Evolutionary conservation across 2,888 invertebrate species (phyloP).

Genomic region (Heliconius ismenius): DNA sequence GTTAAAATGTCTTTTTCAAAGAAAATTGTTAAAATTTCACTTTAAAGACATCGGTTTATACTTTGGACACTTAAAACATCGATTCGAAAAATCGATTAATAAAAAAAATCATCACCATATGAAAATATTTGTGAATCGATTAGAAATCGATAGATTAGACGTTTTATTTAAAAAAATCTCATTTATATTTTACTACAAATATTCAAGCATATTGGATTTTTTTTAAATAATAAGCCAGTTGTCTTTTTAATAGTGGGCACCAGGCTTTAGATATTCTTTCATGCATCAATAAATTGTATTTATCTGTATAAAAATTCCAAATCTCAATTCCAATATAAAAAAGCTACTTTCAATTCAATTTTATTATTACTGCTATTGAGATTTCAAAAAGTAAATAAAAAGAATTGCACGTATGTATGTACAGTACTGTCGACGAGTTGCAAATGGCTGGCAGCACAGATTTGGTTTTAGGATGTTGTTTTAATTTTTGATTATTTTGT

Average conservation of each 20-base stretch:
- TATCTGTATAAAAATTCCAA: neutral
- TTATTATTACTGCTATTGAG: neutral
- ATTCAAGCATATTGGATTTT: slow-evolving; percentile 11
- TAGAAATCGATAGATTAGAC: neutral
- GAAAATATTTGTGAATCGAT: neutral
- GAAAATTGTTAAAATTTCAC: slow-evolving; percentile 1
- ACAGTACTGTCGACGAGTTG: neutral
- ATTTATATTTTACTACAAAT: neutral
- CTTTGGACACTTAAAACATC: slow-evolving; percentile 8
- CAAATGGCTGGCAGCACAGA: neutral
- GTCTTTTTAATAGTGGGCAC: neutral
- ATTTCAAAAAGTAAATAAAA: neutral
- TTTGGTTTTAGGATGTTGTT: neutral
- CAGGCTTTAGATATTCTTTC: neutral
- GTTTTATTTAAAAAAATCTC: neutral
- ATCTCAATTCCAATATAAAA: slow-evolving; percentile 1
- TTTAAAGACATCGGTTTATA: neutral
- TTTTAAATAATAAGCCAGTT: neutral
- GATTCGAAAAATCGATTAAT: slow-evolving; percentile 8
- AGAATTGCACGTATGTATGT: neutral
- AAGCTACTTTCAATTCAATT: neutral
- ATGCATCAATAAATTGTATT: slow-evolving; percentile 1
- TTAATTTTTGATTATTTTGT: neutral
- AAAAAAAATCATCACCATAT: neutral
- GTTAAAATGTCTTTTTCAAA: neutral